Evolutionary conservation across 2,888 invertebrate genomes (phyloP), one percentile per base, ranked within the genome.

Genomic region (Abscondita cerata): DNA sequence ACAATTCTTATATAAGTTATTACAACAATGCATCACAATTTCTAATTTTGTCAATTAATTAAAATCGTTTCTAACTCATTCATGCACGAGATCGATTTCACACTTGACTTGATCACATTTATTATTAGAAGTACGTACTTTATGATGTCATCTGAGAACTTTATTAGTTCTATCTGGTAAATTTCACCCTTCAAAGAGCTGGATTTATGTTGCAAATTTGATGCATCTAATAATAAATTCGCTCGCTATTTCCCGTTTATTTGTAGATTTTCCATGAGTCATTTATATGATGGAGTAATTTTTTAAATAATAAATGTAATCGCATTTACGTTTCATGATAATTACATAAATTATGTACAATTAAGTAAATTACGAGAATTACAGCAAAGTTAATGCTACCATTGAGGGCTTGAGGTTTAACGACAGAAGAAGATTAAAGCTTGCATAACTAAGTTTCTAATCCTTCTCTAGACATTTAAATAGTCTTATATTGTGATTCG

Each of bases 21-120:
- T 62, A 34, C 57, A 50, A 56, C 50, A 57, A 64, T 62, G 50
- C 63, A 62, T 62, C 58, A 46, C 34, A 53, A 51, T 48, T 62
- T 53, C 60, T 62, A 66, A 64, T 65, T 61, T 55, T 58, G 48
- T 70, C 72, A 72, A 74, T 72, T 72, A 69, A 75, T 71, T 70
- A 70, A 66, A 68, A 66, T 62, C 59, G 67, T 66, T 60, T 67
- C 59, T 57, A 53, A 57, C 51, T 57, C 65, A 59, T 59, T 69
- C 65, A 69, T 63, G 72, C 70, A 64, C 59, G 64, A 66, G 64
- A 69, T 70, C 65, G 68, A 70, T 72, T 72, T 70, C 66, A 64
- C 62, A 51, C 67, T 64, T 65, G 68, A 70, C 63, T 65, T 67
- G 57, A 53, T 68, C 64, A 56, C 58, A 62, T 67, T 62, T 68